Evolutionary conservation across 2,888 invertebrate genomes (phyloP).

Genomic region (Hedya salicella): DNA sequence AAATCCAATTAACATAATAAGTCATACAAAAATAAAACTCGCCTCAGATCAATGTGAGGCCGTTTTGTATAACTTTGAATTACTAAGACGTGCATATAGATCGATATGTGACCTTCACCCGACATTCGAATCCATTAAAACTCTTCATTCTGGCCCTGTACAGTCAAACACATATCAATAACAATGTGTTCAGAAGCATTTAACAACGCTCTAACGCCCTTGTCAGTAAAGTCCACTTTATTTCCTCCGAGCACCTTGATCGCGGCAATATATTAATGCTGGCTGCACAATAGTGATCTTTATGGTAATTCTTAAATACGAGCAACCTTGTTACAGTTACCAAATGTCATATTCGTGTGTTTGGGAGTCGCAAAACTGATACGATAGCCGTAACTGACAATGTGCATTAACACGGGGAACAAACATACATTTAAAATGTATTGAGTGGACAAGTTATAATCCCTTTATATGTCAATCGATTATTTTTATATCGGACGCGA

Average conservation of each 20-base stretch:
- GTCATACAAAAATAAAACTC: neutral
- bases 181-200: neutral
- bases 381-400: conserved; percentile 35
- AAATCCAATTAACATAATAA: conserved; percentile 9
- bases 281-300: conserved; percentile 55
- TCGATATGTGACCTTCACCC: conserved; percentile 61
- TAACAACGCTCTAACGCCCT: conserved; percentile 2
- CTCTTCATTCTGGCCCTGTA: conserved; percentile 62
- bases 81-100: conserved; percentile 43
- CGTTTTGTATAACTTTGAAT: conserved; percentile 16
- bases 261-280: neutral
- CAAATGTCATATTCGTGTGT: conserved; percentile 79
- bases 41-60: neutral
- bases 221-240: conserved; percentile 11
- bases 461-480: conserved; percentile 7
- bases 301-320: conserved; percentile 69
- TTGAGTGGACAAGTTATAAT: conserved; percentile 5
- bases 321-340: conserved; percentile 81
- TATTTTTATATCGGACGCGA: neutral
- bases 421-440: conserved; percentile 6
- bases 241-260: conserved; percentile 2
- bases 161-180: neutral
- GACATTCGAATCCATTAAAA: conserved; percentile 67
- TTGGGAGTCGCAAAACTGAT: conserved; percentile 69
- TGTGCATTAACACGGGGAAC: conserved; percentile 10